phyloP scores from a whole-genome alignment of 2,888 invertebrate genomes.

The Synergus japonicus region DNA sequence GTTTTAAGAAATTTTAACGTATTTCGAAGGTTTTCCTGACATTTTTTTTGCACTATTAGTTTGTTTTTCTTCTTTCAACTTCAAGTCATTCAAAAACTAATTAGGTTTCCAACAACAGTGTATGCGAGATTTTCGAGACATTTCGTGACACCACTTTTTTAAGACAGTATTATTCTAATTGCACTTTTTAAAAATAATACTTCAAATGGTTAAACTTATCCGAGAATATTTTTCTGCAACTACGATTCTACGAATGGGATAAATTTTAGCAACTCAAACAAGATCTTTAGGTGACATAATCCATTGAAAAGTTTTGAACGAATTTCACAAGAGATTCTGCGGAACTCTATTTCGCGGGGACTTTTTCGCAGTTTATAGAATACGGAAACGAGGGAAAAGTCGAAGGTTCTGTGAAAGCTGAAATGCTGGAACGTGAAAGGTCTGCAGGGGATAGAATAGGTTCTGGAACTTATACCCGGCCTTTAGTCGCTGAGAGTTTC shows the following conservation, averaged over 20 bases:
- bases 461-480: conserved; percentile 29
- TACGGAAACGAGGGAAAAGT: conserved; percentile 23
- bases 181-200: background rate
- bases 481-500: conserved; percentile 18
- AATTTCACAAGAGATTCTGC: conserved; percentile 14
- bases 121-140: too few species aligned
- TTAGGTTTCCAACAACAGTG: too few species aligned
- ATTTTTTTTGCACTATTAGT: too few species aligned
- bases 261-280: background rate
- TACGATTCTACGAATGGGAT: too few species aligned
- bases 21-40: too few species aligned
- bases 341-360: conserved; percentile 18
- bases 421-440: conserved; percentile 18
- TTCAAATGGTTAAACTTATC: background rate
- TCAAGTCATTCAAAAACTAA: too few species aligned
- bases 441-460: conserved; percentile 23
- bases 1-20: too few species aligned
- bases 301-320: conserved; percentile 11
- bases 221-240: background rate
- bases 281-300: background rate
- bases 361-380: conserved; percentile 26
- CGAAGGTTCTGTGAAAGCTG: conserved; percentile 11
- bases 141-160: too few species aligned
- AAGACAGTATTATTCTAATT: too few species aligned
- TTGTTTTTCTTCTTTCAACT: too few species aligned